Percentiles rank a stretch among this genome's conserved stretches.
phyloP scores from a whole-genome alignment of 2,113 vertebrate species.

The Pipra filicauda region DNA sequence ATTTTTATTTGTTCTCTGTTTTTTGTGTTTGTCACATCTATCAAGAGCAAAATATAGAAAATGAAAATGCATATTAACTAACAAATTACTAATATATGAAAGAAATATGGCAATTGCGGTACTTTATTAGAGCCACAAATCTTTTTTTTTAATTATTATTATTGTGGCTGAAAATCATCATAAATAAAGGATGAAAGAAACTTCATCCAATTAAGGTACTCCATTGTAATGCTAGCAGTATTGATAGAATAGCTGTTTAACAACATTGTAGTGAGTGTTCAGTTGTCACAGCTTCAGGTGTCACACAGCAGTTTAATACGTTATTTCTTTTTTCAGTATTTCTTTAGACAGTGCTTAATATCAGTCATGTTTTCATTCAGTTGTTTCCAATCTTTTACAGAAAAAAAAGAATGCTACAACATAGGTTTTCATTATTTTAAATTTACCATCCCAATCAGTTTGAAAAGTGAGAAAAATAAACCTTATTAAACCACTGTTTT shows the following conservation, averaged over 20 bases:
- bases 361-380: background rate
- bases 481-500: background rate
- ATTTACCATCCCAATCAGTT: slow-evolving; percentile 23
- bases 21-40: slow-evolving; percentile 38
- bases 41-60: slow-evolving; percentile 35
- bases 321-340: background rate
- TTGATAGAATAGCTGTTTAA: slow-evolving; percentile 21
- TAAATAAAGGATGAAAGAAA: slow-evolving; percentile 62
- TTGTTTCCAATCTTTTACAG: slow-evolving; percentile 30
- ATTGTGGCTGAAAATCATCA: background rate
- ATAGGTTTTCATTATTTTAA: slow-evolving; percentile 51
- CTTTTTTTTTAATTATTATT: slow-evolving; percentile 46
- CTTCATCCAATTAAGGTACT: slow-evolving; percentile 63
- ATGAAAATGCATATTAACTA: slow-evolving; percentile 32
- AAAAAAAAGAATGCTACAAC: background rate
- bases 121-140: slow-evolving; percentile 41
- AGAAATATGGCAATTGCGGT: slow-evolving; percentile 9
- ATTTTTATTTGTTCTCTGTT: slow-evolving; percentile 45
- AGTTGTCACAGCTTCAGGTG: background rate
- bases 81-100: slow-evolving; percentile 51
- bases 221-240: background rate
- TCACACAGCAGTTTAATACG: background rate
- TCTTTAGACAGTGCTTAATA: slow-evolving; percentile 27
- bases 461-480: slow-evolving; percentile 45
- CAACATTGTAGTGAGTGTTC: background rate